Evolutionary conservation across 2,888 invertebrate genomes (phyloP), one percentile per base, ranked within the genome.

Genomic region (Aspidiotus rigidus): DNA sequence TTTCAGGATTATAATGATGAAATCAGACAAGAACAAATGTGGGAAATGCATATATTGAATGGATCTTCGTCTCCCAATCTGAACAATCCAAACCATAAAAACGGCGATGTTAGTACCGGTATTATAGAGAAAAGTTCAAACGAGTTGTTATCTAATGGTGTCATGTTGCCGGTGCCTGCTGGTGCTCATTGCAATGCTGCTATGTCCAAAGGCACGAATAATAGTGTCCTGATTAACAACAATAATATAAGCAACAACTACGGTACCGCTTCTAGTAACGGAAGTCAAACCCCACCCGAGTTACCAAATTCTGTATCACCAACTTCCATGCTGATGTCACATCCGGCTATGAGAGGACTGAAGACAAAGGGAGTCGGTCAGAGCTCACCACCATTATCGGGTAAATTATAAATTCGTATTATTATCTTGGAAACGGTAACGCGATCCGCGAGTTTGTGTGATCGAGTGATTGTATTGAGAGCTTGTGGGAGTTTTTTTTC

Each of bases 1-100:
- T 78, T 78, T 0, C 81, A 92, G 89, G 92, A 93, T 78, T 90
- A 90, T 82, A 92, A 93, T 78, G 93, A 93, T 76, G 92, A 93
- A 76, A 93, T 93, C 75, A 82, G 92, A 74, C 91, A 92, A 78
- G 90, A 92, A 76, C 93, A 93, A 79, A 89, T 92, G 88, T 86
- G 91, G 83, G 92, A 92, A 79, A 88, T 91, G 89, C 90, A 90
- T 81, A 88, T 89, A 73, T 79, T 91, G 73, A 89, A 69, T 40
- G 44, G 62, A 62, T 69, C 69, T 41, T 56, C 69, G 15, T 56
- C 69, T 15, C 56, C 69, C n/a, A 69, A 62, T 16, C 39, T 42
- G 55, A 62, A 39, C 44, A 69, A 66, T 16, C 15, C 53, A 16
- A 63, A 42, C 13, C 9, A 53, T 28, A 53, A 53, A 16, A 53